Conservation (phyloP, 2,113 vertebrate genomes). For the Pseudopodoces humilis region DNA sequence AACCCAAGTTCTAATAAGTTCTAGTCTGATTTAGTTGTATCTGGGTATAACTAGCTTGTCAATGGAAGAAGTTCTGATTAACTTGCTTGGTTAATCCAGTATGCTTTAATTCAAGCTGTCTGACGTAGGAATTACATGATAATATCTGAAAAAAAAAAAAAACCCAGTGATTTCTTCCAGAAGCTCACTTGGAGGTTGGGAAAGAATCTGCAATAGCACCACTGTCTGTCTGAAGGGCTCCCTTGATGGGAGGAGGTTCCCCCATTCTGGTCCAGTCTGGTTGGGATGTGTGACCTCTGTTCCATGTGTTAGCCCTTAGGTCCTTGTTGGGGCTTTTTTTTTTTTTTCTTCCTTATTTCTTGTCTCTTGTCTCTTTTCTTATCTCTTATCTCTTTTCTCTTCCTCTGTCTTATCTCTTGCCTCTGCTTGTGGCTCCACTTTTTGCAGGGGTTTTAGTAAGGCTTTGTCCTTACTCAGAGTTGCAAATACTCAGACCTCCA, state of each 20-base stretch:
- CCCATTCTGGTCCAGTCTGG: background rate
- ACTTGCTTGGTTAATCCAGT: background rate
- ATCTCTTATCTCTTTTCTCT: background rate
- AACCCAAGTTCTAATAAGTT: background rate
- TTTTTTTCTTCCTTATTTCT: background rate
- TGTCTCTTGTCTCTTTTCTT: background rate
- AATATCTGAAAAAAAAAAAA: background rate
- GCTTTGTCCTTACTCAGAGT: background rate
- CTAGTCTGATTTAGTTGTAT: background rate
- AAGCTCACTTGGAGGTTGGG: background rate
- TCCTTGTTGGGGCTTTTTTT: background rate
- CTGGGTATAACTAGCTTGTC: background rate
- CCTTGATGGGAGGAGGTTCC: background rate
- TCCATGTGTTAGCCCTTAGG: accelerated
- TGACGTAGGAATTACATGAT: background rate
- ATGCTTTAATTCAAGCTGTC: background rate
- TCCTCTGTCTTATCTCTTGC: background rate
- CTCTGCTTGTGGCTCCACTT: background rate
- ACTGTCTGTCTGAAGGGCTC: accelerated
- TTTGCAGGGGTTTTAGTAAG: background rate
- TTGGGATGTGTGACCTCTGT: background rate
- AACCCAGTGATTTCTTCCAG: background rate
- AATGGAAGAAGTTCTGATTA: background rate
- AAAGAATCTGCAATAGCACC: background rate
- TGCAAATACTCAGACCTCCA: background rate